phyloP scores from a whole-genome alignment of 2,113 vertebrate genomes.

The Rhegmatorhina hoffmannsi region DNA sequence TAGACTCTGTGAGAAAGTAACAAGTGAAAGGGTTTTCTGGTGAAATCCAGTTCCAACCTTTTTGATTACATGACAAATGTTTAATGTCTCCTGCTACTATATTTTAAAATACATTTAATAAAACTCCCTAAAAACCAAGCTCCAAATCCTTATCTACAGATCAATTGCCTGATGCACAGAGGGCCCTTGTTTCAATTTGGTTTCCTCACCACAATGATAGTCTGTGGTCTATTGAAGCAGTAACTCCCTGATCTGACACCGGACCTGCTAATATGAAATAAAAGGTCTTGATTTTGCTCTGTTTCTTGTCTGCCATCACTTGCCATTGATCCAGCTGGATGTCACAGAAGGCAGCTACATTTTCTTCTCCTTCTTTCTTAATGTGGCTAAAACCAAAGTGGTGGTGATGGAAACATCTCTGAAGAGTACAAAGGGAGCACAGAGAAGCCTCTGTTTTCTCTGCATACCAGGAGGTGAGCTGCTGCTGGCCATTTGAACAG shows the following conservation, averaged over 20 bases:
- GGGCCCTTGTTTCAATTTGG: background rate
- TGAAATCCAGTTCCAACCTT: background rate
- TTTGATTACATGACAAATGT: background rate
- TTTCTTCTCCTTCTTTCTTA: background rate
- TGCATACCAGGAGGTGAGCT: background rate
- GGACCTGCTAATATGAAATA: background rate
- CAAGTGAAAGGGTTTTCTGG: background rate
- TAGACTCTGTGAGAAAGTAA: background rate
- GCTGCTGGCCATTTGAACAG: background rate
- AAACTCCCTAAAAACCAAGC: background rate
- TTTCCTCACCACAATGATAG: background rate
- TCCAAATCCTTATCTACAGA: background rate
- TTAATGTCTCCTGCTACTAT: background rate
- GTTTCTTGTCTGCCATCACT: background rate
- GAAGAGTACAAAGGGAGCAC: background rate
- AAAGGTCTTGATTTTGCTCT: background rate
- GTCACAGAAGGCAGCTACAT: background rate
- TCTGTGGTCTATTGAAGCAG: background rate
- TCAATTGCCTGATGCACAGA: rapidly evolving
- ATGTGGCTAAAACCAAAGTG: background rate
- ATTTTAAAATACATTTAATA: background rate
- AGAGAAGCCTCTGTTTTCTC: background rate
- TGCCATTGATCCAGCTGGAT: background rate
- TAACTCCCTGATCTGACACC: background rate
- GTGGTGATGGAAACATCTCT: background rate